These are phyloP conservation scores for Gymnothorax javanicus DNA, from an alignment of 2,797 vertebrate species.

Conservation along the genomic window DNA sequence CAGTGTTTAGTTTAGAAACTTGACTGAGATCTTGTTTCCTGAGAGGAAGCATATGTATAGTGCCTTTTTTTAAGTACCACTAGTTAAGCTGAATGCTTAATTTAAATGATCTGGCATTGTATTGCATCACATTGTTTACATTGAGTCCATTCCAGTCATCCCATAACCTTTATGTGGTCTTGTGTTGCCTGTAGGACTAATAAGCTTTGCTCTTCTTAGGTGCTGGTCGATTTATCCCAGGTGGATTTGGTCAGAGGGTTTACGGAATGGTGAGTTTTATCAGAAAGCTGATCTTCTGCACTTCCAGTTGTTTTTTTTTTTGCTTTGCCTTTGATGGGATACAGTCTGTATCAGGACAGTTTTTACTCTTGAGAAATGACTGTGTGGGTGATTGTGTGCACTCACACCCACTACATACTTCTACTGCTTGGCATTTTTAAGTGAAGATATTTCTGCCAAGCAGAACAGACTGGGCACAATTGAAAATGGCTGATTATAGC, in stretches of 20 bases:
- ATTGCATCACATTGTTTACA: neutral
- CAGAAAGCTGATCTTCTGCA: neutral
- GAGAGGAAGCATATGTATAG: too few species aligned
- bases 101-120: too few species aligned
- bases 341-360: neutral
- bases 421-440: neutral
- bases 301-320: neutral
- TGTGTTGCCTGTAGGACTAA: neutral
- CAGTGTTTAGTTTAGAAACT: too few species aligned
- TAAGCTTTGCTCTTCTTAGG: slow-evolving; percentile 53
- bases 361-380: neutral
- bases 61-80: too few species aligned
- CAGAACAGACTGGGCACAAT: too few species aligned
- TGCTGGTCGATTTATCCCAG: slow-evolving; percentile 82
- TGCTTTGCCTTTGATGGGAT: neutral
- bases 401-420: too few species aligned
- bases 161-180: neutral
- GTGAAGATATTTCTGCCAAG: neutral
- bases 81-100: too few species aligned
- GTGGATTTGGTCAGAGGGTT: slow-evolving; percentile 82
- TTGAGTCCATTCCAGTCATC: neutral
- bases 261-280: slow-evolving; percentile 80
- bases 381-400: neutral
- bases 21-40: too few species aligned
- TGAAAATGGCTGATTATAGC: too few species aligned